Base-by-base conservation (phyloP, 2,797 vertebrate genomes). In the Apogon hyalosoma region DNA sequence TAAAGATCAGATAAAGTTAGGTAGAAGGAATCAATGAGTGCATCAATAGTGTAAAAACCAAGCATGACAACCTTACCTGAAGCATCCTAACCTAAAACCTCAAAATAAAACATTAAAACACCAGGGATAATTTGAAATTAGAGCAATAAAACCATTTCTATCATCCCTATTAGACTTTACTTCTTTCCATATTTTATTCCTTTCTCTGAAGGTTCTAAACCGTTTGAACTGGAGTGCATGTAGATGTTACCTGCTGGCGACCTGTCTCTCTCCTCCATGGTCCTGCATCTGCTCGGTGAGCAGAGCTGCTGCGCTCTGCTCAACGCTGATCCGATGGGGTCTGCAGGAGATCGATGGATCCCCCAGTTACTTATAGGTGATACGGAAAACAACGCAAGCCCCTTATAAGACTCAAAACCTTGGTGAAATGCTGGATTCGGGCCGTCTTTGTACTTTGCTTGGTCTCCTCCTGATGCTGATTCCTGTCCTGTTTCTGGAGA, bases 191-290 rank as follows among this genome's bases (percentile, higher is more conserved):
- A 10, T 11, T 1, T 6, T 3, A 11, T 43, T n/a, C 42, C 14
- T 40, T 6, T 15, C 12, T 46, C 11, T 46, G 31, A 13, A 41
- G 5, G 36, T 7, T 14, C 13, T 33, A 16, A 15, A 2, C 19
- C 69, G 21, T 75, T 79, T 55, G 11, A 58, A 54, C 51, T 41
- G 1, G 66, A 79, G 67, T 73, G 75, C 56, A 73, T 66, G 64
- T 43, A 56, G 55, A 41, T 68, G 69, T 62, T 49, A 63, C 91
- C 92, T 92, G 87, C 92, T 89, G 88, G 90, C 91, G 87, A 92
- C 91, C 88, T 92, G 93, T 88, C 92, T 92, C 69, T 93, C 93
- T 89, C 87, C 93, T 88, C 90, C 93, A 91, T 94, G 92, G 88
- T 94, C 92, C 93, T 94, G 92, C 93, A 94, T 94, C 86, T 88